Evolutionary conservation across 1,140 invertebrate species (phyloP).

Genomic region (Heliconius eleuchia): DNA sequence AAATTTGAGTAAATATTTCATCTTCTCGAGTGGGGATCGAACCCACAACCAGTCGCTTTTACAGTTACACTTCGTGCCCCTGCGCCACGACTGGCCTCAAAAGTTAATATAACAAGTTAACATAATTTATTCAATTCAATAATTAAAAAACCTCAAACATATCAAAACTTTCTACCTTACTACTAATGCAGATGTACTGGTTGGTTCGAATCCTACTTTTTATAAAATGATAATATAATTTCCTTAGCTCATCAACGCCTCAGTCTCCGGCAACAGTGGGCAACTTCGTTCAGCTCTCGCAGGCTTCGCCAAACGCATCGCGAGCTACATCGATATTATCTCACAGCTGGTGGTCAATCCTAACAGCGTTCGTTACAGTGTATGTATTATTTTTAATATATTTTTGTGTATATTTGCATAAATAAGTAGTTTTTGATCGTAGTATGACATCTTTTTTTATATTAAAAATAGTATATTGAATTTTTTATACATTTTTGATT

Average conservation of each 20-base stretch:
- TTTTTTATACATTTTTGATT: no score
- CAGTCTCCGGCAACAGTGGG: slow-evolving; percentile 42
- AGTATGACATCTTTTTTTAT: no score
- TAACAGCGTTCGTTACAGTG: slow-evolving; percentile 35
- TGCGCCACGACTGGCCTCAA: no score
- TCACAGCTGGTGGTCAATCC: slow-evolving; percentile 32
- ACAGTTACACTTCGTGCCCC: no score
- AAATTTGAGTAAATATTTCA: no score
- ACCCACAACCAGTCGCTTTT: no score
- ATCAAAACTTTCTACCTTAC: no score
- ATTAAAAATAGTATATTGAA: no score
- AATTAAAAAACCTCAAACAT: no score
- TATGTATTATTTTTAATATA: slow-evolving; percentile 20
- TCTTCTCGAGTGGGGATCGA: no score
- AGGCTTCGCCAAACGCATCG: slow-evolving; percentile 31
- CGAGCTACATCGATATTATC: slow-evolving; percentile 35
- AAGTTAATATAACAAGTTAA: neutral
- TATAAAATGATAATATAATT: neutral
- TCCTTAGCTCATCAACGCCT: slow-evolving; percentile 53
- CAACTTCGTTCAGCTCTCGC: slow-evolving; percentile 42
- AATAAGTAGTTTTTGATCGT: no score
- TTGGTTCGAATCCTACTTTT: neutral
- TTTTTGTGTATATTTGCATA: neutral
- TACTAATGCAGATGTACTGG: no score
- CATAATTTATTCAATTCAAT: slow-evolving; percentile 40